phyloP scores from a whole-genome alignment of 2,113 vertebrate species.

The Corythornis vintsioides region DNA sequence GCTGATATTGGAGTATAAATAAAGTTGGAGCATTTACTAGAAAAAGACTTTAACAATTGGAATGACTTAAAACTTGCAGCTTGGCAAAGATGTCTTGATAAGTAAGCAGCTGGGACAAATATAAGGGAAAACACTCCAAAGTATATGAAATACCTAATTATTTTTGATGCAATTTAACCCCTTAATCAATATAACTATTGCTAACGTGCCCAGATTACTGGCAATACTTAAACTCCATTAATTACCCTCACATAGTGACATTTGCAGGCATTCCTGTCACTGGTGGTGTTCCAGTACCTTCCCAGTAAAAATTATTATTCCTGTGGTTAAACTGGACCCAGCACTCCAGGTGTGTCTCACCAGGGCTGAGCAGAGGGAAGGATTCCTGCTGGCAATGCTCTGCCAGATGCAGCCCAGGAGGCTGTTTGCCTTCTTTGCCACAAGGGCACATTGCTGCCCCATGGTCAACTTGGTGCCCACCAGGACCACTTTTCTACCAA shows the following conservation, averaged over 20 bases:
- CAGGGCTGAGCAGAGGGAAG: not conserved
- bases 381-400: not conserved
- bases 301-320: not conserved
- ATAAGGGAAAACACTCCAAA: not conserved
- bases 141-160: not conserved
- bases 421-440: not conserved
- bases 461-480: not conserved
- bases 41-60: not conserved
- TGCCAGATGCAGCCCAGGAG: not conserved
- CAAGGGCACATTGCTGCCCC: not conserved
- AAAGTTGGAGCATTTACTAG: conserved; percentile 4
- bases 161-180: not conserved
- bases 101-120: not conserved
- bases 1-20: conserved; percentile 24
- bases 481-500: not conserved
- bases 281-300: not conserved
- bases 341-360: not conserved
- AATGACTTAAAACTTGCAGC: not conserved
- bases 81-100: not conserved
- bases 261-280: not conserved
- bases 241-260: not conserved
- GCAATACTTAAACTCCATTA: not conserved
- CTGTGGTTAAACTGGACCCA: not conserved
- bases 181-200: not conserved
- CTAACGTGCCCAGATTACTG: not conserved